phyloP scores from a whole-genome alignment of 2,113 vertebrate species.

The Nesogale talazaci region DNA sequence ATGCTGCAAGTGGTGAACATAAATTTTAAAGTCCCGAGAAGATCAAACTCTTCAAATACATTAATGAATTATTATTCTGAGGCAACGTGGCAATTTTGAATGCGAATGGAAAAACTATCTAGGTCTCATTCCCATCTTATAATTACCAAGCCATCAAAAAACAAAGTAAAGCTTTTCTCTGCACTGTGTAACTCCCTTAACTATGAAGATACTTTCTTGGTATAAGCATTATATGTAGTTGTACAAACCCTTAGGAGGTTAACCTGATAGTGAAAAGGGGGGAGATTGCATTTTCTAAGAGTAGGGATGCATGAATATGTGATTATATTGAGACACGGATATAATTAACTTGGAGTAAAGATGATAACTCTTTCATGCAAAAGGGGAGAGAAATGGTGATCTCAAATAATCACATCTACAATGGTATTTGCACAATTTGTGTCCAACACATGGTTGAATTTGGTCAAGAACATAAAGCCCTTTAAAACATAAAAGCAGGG shows the following conservation, averaged over 20 bases:
- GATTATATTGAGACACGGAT: background rate
- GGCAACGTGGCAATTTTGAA: background rate
- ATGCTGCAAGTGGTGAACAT: background rate
- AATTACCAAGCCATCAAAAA: background rate
- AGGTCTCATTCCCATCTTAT: background rate
- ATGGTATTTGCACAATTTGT: too few species aligned
- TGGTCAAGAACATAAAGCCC: too few species aligned
- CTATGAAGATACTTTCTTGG: background rate
- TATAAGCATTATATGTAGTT: background rate
- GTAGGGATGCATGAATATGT: background rate
- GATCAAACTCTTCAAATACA: background rate
- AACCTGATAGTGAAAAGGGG: background rate
- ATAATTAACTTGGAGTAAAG: background rate
- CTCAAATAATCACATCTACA: too few species aligned
- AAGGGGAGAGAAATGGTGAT: background rate
- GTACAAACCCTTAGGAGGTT: background rate
- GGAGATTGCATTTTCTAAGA: background rate
- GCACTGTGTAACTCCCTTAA: background rate
- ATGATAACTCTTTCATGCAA: background rate
- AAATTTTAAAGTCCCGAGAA: constrained; percentile 22
- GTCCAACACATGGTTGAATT: too few species aligned
- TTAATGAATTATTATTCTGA: background rate
- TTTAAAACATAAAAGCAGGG: too few species aligned
- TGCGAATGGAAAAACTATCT: background rate
- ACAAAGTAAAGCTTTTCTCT: background rate